These are phyloP conservation scores for Brachionus asplanchnoidis DNA, from an alignment of 1,140 invertebrate species.

Conservation along the genomic window DNA sequence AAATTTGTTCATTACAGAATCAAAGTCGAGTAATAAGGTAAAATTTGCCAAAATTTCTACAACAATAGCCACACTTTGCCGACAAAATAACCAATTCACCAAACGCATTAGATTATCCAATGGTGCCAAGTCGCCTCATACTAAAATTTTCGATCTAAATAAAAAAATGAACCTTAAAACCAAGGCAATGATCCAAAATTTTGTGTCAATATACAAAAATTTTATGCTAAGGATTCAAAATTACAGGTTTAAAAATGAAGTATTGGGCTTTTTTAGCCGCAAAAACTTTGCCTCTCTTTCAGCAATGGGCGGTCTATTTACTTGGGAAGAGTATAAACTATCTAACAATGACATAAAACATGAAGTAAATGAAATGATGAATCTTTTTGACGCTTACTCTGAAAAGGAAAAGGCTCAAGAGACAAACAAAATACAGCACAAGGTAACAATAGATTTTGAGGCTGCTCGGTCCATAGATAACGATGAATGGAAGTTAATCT, in stretches of 20 bases:
- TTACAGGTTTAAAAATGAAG: neutral
- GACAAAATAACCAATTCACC: neutral
- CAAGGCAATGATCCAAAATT: neutral
- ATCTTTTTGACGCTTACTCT: neutral
- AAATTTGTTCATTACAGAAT: neutral
- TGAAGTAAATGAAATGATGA: slow-evolving; percentile 35
- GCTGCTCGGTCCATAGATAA: neutral
- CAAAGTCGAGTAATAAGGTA: neutral
- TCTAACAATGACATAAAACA: neutral
- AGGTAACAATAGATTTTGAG: slow-evolving; percentile 18
- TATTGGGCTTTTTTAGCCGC: neutral
- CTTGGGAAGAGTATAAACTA: slow-evolving; percentile 34
- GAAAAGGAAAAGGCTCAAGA: neutral
- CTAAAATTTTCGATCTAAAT: neutral
- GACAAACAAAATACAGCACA: neutral
- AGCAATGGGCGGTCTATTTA: slow-evolving; percentile 17
- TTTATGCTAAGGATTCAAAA: neutral
- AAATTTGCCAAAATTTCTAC: neutral
- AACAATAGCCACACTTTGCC: neutral
- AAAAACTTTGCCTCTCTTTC: slow-evolving; percentile 8
- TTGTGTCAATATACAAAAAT: slow-evolving; percentile 11
- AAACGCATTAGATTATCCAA: neutral
- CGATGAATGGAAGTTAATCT: slow-evolving; percentile 24
- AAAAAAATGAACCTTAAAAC: neutral
- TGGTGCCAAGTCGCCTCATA: neutral